Percentiles rank a stretch among this genome's conserved stretches.
These are phyloP conservation scores for Unio pictorum DNA, from an alignment of 2,888 invertebrate genomes.

Conservation along the genomic window DNA sequence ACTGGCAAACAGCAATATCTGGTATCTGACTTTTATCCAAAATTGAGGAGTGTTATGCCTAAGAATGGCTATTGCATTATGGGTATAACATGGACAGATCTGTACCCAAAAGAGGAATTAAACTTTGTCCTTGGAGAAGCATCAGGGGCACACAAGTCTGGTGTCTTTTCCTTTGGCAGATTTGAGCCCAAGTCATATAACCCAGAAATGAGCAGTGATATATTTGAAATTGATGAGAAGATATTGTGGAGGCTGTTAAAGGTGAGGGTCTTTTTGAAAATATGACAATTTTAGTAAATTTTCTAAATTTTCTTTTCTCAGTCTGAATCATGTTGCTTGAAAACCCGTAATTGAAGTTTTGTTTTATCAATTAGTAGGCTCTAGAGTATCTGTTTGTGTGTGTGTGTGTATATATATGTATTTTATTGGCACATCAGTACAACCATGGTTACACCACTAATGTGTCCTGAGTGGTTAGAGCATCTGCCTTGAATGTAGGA, in stretches of 20 bases:
- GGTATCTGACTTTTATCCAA: constrained; percentile 54
- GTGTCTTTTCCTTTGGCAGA: constrained; percentile 64
- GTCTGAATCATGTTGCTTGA: too few relatives aligned
- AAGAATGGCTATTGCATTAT: constrained; percentile 59
- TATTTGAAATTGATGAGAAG: constrained; percentile 49
- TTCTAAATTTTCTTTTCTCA: too few relatives aligned
- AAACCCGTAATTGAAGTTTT: too few relatives aligned
- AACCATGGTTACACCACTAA: too few relatives aligned
- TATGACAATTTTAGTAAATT: not conserved
- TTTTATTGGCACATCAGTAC: too few relatives aligned
- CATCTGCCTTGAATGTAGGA: too few relatives aligned
- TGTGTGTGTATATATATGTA: too few relatives aligned
- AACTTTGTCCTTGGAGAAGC: constrained; percentile 69
- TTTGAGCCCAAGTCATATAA: constrained; percentile 59
- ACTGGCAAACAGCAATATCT: constrained; percentile 59
- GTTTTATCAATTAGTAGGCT: too few relatives aligned
- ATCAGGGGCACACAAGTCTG: constrained; percentile 43
- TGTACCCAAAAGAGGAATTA: constrained; percentile 64
- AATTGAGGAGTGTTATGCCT: constrained; percentile 49
- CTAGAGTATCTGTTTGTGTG: too few relatives aligned
- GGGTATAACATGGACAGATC: constrained; percentile 68
- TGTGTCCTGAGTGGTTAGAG: too few relatives aligned
- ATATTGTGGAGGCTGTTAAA: constrained; percentile 64
- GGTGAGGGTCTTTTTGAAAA: constrained; percentile 33
- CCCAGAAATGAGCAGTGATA: constrained; percentile 39